phyloP scores from a whole-genome alignment of 2,797 vertebrate species.

The Leuciscus waleckii region DNA sequence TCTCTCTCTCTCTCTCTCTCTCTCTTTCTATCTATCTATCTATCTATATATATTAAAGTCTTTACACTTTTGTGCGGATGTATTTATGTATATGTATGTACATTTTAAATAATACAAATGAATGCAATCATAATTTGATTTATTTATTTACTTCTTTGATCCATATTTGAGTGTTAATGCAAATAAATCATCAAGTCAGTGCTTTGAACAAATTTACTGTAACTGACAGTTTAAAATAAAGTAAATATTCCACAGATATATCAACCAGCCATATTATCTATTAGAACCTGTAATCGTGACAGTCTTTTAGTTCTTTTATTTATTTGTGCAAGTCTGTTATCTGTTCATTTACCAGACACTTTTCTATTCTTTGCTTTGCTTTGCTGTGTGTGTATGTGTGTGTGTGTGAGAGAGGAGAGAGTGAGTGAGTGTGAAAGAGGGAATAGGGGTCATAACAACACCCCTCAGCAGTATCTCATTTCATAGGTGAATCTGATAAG shows the following conservation, averaged over 20 bases:
- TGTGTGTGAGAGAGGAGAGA: neutral
- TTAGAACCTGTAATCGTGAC: neutral
- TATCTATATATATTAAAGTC: too few relatives aligned
- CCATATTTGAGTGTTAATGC: neutral
- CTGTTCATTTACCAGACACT: neutral
- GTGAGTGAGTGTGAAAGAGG: neutral
- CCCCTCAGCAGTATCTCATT: conserved; percentile 22
- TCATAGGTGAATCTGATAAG: conserved; percentile 29
- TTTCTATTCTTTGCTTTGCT: neutral
- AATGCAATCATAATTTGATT: too few relatives aligned
- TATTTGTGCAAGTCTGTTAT: neutral
- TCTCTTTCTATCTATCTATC: too few relatives aligned
- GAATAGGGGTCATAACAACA: conserved; percentile 15
- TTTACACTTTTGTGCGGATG: neutral
- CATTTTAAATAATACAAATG: neutral
- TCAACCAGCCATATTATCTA: neutral
- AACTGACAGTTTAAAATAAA: neutral
- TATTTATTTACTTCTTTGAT: neutral
- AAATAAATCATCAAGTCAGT: neutral
- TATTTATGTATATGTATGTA: neutral
- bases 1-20: too few relatives aligned
- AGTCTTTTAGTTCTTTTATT: neutral
- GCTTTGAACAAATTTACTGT: neutral
- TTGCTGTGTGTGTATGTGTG: neutral
- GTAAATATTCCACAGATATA: neutral